phyloP scores from a whole-genome alignment of 2,113 vertebrate species.

The Brachypteracias leptosomus region DNA sequence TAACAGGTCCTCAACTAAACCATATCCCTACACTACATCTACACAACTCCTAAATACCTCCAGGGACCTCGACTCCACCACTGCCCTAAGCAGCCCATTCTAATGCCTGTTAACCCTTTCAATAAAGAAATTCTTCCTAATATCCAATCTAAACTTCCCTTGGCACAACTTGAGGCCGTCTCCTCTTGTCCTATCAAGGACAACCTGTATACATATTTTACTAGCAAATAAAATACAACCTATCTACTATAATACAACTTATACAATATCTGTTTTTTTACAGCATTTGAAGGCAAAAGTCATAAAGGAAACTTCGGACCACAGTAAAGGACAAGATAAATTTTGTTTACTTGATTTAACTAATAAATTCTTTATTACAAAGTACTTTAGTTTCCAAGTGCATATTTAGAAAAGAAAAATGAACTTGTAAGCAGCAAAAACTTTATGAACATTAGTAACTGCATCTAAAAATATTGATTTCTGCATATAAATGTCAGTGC shows the following conservation, averaged over 20 bases:
- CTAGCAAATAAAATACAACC: neutral
- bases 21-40: too few species aligned
- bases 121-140: too few species aligned
- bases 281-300: neutral
- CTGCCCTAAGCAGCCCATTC: too few species aligned
- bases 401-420: neutral
- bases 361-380: neutral
- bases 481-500: neutral
- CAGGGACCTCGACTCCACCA: too few species aligned
- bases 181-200: too few species aligned
- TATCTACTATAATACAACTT: neutral
- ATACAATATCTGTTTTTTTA: neutral
- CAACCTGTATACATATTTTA: neutral
- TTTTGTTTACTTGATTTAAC: neutral
- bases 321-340: neutral
- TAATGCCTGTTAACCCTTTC: too few species aligned
- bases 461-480: neutral
- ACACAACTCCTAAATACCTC: too few species aligned
- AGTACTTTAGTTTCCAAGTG: neutral
- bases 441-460: neutral
- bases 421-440: neutral
- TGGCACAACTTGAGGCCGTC: too few species aligned
- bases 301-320: neutral
- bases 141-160: too few species aligned
- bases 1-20: too few species aligned